A percentile compares a stretch with the other conserved stretches of the same genome.
phyloP scores from a whole-genome alignment of 2,888 invertebrate species.

The Caenorhabditis macrosperma region DNA sequence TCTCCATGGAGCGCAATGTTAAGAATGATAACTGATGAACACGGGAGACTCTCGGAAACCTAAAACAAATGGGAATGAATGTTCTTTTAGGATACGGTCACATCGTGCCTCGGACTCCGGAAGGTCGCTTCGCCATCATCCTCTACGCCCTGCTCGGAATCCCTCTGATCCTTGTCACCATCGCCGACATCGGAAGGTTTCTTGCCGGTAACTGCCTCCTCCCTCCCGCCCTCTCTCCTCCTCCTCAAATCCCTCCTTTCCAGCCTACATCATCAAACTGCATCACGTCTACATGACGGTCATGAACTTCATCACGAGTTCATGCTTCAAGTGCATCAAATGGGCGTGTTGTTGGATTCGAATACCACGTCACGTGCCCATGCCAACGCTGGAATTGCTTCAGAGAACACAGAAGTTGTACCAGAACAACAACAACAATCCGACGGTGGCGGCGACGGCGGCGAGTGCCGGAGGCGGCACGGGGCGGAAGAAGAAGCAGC shows the following conservation, averaged over 20 bases:
- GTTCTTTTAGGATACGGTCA: conserved; percentile 76
- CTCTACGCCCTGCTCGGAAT: conserved; percentile 80
- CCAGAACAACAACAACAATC: conserved; percentile 54
- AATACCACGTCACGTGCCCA: conserved; percentile 53
- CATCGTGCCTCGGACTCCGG: conserved; percentile 79
- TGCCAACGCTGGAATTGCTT: conserved; percentile 70
- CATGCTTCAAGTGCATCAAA: conserved; percentile 66
- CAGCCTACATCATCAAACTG: conserved; percentile 78
- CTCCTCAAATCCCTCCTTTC: conserved; percentile 51
- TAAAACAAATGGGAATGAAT: neutral
- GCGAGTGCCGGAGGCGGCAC: conserved; percentile 54
- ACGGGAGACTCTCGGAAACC: too few species aligned
- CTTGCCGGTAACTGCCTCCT: conserved; percentile 72
- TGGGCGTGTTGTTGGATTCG: conserved; percentile 69
- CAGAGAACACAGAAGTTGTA: conserved; percentile 69
- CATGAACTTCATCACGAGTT: conserved; percentile 34
- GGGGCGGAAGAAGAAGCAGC: conserved; percentile 57
- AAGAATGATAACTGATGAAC: too few species aligned
- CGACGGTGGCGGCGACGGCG: conserved; percentile 53
- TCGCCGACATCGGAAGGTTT: conserved; percentile 80
- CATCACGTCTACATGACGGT: conserved; percentile 72
- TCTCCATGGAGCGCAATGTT: too few species aligned
- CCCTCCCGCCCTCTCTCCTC: neutral
- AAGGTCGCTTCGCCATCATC: conserved; percentile 78
- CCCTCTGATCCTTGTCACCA: conserved; percentile 80